Base-by-base conservation (phyloP, 1,140 invertebrate species). In the Drosophila rufa region DNA sequence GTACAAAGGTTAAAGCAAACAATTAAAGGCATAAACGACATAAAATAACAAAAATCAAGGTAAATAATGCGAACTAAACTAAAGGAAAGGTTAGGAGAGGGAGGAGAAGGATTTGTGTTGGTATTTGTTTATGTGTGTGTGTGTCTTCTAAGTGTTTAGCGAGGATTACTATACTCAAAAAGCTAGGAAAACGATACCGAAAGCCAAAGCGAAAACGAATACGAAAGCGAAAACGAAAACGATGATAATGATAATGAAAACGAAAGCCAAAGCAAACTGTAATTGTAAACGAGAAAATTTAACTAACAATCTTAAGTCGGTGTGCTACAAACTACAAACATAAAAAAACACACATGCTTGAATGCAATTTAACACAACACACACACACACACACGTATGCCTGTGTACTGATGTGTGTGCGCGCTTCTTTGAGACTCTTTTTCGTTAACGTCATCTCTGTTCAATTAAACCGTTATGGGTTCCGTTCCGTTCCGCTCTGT, bases 101-200 rank as follows among this genome's bases (percentile, higher is more conserved):
- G 11, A 42, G 53, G 17, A 15, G 14, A 3, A 15, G 30, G 17
- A 60, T 64, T 73, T 79, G 60, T 79, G 67, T 79, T 73, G 48
- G 36, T 60, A 65, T 79, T 79, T 69, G 48, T 78, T 79, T 79
- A 70, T 65, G 51, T 65, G 59, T 74, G 59, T 74, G 53, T 40
- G 76, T 71, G 75, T 79, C 76, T 79, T 79, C 76, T 79, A 79
- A 73, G 43, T 79, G 76, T 79, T 79, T 79, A 79, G 76, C 59
- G 43, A 71, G 53, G 56, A 70, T 64, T 42, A 79, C 64, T 57
- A 59, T 75, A 56, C 58, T 56, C 69, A 40, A 61, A 57, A 69
- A 60, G 22, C 15, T 47, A 59, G 47, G 30, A 33, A 40, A 22
- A 11, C 6, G 43, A 53, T 27, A 30, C 56, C 30, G 9, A 36